Evolutionary conservation across 2,888 invertebrate genomes (phyloP).

Genomic region (Tipula confusa): DNA sequence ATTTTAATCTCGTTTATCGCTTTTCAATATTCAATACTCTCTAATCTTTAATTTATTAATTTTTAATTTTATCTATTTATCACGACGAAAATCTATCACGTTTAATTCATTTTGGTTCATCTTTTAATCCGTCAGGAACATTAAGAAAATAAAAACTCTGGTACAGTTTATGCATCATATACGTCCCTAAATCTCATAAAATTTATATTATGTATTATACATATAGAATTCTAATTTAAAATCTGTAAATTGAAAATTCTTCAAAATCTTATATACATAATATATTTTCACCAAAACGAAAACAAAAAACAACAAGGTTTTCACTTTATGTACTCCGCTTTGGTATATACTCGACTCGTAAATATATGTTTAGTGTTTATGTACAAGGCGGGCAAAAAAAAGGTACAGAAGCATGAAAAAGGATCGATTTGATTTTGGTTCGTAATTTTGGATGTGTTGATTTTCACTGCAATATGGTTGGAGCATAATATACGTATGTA

Average conservation of each 20-base stretch:
- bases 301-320: not conserved
- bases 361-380: too few species aligned
- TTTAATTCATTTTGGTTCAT: not conserved
- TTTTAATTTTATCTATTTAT: slow-evolving; percentile 5
- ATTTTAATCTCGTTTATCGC: too few species aligned
- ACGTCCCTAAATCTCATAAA: not conserved
- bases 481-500: not conserved
- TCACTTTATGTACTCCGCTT: not conserved
- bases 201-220: not conserved
- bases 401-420: not conserved
- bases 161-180: not conserved
- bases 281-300: not conserved
- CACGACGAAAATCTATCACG: not conserved
- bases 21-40: too few species aligned
- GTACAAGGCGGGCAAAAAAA: not conserved
- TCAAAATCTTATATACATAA: not conserved
- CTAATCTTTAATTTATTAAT: not conserved
- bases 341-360: not conserved
- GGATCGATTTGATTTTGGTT: not conserved
- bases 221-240: not conserved
- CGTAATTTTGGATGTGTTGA: not conserved
- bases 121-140: not conserved
- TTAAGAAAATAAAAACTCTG: not conserved
- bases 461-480: not conserved
- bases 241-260: not conserved